Evolutionary conservation across 2,797 vertebrate species (phyloP).

Genomic region (Melanotaenia maccullochi): DNA sequence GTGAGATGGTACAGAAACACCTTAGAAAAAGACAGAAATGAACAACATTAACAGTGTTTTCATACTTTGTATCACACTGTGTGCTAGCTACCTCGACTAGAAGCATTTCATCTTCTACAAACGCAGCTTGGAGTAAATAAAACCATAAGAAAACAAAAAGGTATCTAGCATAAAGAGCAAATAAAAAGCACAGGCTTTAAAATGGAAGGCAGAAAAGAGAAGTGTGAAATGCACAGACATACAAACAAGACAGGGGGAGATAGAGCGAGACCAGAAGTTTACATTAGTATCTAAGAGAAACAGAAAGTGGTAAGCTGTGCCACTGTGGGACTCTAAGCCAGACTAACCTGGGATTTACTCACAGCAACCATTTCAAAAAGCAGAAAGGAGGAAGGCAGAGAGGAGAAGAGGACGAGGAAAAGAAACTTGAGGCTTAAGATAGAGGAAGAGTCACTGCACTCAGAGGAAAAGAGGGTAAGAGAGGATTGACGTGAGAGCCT

Average conservation of each 20-base stretch:
- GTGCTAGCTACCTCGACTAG: neutral
- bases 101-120: conserved; percentile 5
- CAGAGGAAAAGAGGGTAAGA: conserved; percentile 61
- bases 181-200: conserved; percentile 67
- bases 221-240: conserved; percentile 77
- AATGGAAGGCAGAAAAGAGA: conserved; percentile 82
- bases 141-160: conserved; percentile 20
- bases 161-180: conserved; percentile 24
- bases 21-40: neutral
- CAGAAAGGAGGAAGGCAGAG: conserved; percentile 7
- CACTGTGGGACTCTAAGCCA: conserved; percentile 26
- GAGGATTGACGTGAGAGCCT: neutral
- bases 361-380: conserved; percentile 18
- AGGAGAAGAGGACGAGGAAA: conserved; percentile 13
- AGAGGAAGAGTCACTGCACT: conserved; percentile 20
- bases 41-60: neutral
- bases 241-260: conserved; percentile 36
- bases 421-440: conserved; percentile 22
- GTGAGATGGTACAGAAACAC: neutral
- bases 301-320: conserved; percentile 36
- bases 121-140: neutral
- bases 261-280: conserved; percentile 56
- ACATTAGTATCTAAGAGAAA: conserved; percentile 37
- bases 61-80: neutral
- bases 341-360: conserved; percentile 50